A percentile compares a stretch with the other conserved stretches of the same genome.
Evolutionary conservation across 2,113 vertebrate species (phyloP).

Genomic region (Hemibagrus wyckioides): DNA sequence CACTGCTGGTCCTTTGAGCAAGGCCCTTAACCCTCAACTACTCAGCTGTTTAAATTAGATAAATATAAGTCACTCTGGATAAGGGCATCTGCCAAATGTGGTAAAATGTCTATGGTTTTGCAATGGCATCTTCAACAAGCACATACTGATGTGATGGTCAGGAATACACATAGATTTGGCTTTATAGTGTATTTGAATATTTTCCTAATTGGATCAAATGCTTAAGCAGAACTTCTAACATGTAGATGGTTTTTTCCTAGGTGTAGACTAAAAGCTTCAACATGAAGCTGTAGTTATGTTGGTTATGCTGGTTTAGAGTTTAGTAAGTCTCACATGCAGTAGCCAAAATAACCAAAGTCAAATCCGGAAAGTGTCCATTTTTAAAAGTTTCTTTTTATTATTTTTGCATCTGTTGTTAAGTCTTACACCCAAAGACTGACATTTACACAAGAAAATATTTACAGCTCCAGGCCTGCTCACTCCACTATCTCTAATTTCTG

Average conservation of each 20-base stretch:
- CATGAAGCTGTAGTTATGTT: not conserved
- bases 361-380: not conserved
- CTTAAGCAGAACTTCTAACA: not conserved
- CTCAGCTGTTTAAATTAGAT: no score
- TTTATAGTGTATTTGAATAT: not conserved
- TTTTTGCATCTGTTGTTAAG: not conserved
- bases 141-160: not conserved
- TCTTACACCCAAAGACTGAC: not conserved
- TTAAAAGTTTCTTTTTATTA: not conserved
- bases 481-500: constrained; percentile 11
- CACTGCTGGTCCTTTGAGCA: no score
- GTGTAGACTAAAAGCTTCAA: not conserved
- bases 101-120: not conserved
- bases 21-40: no score
- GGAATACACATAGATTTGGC: not conserved
- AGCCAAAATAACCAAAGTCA: not conserved
- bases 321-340: not conserved
- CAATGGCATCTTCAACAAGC: not conserved
- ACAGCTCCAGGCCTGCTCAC: constrained; percentile 21
- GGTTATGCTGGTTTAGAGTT: not conserved
- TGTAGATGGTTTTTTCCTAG: not conserved
- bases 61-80: no score
- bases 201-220: not conserved
- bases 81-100: no score
- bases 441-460: constrained; percentile 32